phyloP scores from a whole-genome alignment of 2,113 vertebrate genomes.

The Scalopus aquaticus region DNA sequence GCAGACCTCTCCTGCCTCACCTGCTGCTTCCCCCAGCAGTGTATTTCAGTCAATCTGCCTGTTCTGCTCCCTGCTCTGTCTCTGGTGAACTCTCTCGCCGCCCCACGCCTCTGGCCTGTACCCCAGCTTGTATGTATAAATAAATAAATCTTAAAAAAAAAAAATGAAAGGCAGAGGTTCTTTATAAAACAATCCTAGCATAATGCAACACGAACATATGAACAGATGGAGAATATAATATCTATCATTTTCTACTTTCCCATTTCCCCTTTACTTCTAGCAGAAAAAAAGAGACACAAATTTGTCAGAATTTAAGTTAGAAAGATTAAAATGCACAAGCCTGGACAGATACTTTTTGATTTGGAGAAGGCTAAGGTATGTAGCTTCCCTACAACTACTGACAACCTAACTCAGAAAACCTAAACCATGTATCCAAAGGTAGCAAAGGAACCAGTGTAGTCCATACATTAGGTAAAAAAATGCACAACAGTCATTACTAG shows the following conservation, averaged over 20 bases:
- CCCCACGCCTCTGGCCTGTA: no score
- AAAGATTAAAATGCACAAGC: not conserved
- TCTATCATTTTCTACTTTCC: not conserved
- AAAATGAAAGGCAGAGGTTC: slow-evolving; percentile 1
- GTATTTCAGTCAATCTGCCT: no score
- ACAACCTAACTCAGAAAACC: not conserved
- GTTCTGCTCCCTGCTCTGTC: no score
- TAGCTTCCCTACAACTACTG: not conserved
- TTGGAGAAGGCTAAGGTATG: not conserved
- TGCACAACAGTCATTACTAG: not conserved
- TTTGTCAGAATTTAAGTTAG: not conserved
- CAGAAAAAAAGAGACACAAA: slow-evolving; percentile 9
- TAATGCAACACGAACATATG: not conserved
- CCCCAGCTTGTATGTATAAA: no score
- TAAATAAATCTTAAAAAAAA: no score
- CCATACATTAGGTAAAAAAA: not conserved
- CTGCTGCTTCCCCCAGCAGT: no score
- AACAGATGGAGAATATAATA: not conserved
- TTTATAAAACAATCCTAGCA: slow-evolving; percentile 28
- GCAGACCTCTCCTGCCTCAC: no score
- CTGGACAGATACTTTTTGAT: not conserved
- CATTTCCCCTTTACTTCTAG: not conserved
- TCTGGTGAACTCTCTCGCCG: no score
- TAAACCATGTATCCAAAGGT: not conserved
- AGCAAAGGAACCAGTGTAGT: slow-evolving; percentile 2